A percentile compares a stretch with the other conserved stretches of the same genome.
Conservation (phyloP, 2,797 vertebrate species). For the Coracias cyanogaster region DNA sequence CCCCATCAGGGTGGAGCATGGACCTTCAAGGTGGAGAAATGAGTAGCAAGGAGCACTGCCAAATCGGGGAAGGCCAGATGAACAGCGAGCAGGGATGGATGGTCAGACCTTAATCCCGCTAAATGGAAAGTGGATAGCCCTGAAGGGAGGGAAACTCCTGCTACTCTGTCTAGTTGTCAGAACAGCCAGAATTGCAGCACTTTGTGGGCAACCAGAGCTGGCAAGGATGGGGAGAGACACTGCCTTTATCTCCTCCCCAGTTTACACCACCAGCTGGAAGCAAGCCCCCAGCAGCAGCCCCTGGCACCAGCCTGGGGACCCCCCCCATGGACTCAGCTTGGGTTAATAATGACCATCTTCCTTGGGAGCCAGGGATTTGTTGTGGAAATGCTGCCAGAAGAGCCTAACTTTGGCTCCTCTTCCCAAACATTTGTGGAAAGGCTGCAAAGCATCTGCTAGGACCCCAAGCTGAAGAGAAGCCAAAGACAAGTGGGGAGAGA, state of each 20-base stretch:
- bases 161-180: background rate
- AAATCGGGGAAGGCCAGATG: background rate
- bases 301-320: slow-evolving; percentile 2
- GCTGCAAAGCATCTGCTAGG: slow-evolving; percentile 53
- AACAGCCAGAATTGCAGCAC: background rate
- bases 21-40: background rate
- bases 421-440: slow-evolving; percentile 58
- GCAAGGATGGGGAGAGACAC: background rate
- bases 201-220: background rate
- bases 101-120: background rate
- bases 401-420: slow-evolving; percentile 52
- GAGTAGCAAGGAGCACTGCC: background rate
- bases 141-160: background rate
- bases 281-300: background rate
- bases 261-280: background rate
- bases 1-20: background rate
- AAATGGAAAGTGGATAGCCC: background rate
- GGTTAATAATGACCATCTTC: slow-evolving; percentile 18
- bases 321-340: background rate
- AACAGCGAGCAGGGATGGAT: accelerated
- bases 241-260: background rate
- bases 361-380: slow-evolving; percentile 38
- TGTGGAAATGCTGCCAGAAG: slow-evolving; percentile 41
- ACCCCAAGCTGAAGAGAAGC: background rate
- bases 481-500: background rate